A percentile compares a stretch with the other conserved stretches of the same genome.
These are phyloP conservation scores for Papilio aristodemus DNA, from an alignment of 1,140 invertebrate genomes.

Conservation along the genomic window DNA sequence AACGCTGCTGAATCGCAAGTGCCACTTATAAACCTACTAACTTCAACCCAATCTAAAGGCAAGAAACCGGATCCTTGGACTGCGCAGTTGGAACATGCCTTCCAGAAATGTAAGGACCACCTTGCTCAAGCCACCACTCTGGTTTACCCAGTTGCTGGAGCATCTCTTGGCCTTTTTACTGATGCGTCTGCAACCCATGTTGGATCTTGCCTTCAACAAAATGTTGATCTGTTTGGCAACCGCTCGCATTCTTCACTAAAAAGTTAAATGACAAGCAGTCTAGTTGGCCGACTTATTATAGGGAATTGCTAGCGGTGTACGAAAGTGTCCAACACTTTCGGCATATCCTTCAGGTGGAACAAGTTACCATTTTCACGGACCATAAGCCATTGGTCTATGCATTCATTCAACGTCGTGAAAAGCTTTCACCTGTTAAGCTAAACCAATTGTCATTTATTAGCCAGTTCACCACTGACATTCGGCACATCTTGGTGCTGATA, in stretches of 20 bases:
- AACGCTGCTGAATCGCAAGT: neutral
- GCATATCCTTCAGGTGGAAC: slow-evolving; percentile 53
- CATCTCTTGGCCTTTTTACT: too few relatives aligned
- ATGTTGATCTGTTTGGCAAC: too few relatives aligned
- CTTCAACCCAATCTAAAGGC: too few relatives aligned
- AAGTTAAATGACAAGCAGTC: slow-evolving; percentile 51
- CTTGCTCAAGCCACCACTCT: too few relatives aligned
- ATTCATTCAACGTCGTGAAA: slow-evolving; percentile 41
- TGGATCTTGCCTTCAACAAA: too few relatives aligned
- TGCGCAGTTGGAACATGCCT: too few relatives aligned
- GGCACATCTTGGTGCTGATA: slow-evolving; percentile 35
- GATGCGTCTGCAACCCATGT: too few relatives aligned
- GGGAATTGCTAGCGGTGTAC: slow-evolving; percentile 73
- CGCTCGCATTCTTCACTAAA: slow-evolving; percentile 63
- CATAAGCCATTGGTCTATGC: slow-evolving; percentile 67
- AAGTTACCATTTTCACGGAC: slow-evolving; percentile 63
- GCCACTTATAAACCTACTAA: too few relatives aligned
- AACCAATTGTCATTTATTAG: slow-evolving; percentile 35
- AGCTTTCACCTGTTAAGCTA: slow-evolving; percentile 34
- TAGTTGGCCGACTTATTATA: slow-evolving; percentile 45
- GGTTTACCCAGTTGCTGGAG: too few relatives aligned
- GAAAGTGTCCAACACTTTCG: slow-evolving; percentile 62
- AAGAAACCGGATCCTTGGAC: too few relatives aligned
- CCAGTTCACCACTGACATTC: slow-evolving; percentile 40
- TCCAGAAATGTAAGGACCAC: too few relatives aligned